phyloP scores from a whole-genome alignment of 2,888 invertebrate genomes.

The Amblyjoppa fuscipennis region DNA sequence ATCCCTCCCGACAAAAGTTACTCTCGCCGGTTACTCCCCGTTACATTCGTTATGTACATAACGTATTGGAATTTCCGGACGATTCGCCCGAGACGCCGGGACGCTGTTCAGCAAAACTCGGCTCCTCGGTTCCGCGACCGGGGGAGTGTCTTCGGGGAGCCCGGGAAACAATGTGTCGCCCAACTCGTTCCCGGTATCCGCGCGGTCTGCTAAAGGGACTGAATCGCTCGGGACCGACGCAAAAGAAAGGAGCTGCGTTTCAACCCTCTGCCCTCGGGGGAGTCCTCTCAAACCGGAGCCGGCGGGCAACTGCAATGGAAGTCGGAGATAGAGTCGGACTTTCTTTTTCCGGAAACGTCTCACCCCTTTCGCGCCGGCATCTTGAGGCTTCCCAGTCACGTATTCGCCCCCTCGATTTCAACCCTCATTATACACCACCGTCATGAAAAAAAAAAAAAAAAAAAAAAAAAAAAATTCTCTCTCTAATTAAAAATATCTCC shows the following conservation, averaged over 20 bases:
- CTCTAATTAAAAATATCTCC: conserved; percentile 68
- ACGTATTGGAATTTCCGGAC: conserved; percentile 50
- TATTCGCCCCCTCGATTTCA: conserved; percentile 62
- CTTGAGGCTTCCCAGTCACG: conserved; percentile 63
- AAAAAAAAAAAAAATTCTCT: conserved; percentile 34
- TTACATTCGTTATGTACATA: conserved; percentile 48
- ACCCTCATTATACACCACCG: conserved; percentile 63
- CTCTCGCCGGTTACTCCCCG: conserved; percentile 14
- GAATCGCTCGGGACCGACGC: conserved; percentile 57
- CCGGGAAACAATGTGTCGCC: conserved; percentile 61
- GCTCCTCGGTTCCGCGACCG: conserved; percentile 13
- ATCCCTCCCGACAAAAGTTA: conserved; percentile 44
- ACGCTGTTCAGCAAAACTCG: background rate
- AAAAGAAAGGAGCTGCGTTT: conserved; percentile 20
- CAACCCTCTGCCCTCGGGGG: conserved; percentile 13
- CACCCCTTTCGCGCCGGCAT: conserved; percentile 48
- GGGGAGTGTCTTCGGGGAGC: conserved; percentile 44
- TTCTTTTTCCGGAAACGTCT: conserved; percentile 57
- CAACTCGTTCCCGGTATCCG: conserved; percentile 27
- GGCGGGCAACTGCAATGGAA: conserved; percentile 33
- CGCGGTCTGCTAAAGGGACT: conserved; percentile 37
- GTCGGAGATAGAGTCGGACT: conserved; percentile 42
- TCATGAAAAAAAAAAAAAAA: background rate
- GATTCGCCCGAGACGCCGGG: conserved; percentile 34
- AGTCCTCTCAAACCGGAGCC: conserved; percentile 47